Evolutionary conservation across 2,797 vertebrate species (phyloP), one percentile per base, ranked within the genome.

Genomic region (Danio albolineatus): DNA sequence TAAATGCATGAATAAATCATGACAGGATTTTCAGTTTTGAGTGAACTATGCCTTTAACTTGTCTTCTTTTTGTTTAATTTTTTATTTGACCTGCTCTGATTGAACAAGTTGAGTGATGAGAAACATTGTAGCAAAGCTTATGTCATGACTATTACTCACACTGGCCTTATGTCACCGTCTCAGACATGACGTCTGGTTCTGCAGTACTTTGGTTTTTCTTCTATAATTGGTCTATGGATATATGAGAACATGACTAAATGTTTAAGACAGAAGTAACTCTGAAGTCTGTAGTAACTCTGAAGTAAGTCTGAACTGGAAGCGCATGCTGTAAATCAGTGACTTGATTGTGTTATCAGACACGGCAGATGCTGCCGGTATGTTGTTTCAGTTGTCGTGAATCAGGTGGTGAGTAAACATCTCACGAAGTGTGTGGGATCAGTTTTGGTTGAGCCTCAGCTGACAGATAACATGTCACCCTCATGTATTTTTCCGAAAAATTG

Each of bases 341-440:
- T 43, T 78, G 57, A 73, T 54, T n/a, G 28, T 46, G 38, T 64
- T 48, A 48, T 67, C 38, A 57, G 48, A 21, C 54, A n/a, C 10
- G 43, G 70, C 60, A 66, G 43, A 62, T 76, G 77, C n/a, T 17
- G 48, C 38, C 49, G 19, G 49, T 36, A n/a, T 73, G 72, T 67
- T 65, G 16, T 44, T 59, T 73, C 65, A 64, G 62, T 77, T 73
- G 43, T 57, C 4, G 48, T 80, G 69, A 80, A 64, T 60, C 54
- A 70, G 67, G 44, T 67, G 49, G 21, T 82, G 62, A 70, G 71
- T 80, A 73, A 75, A 75, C 59, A 10, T 73, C 16, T 57, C 44
- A 16, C 60, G 12, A 61, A 60, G 54, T 51, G 51, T 41, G 38
- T 60, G 69, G 49, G 36, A 57, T 39, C 38, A 64, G 39, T 21